Evolutionary conservation across 2,113 vertebrate species (phyloP), one percentile per base, ranked within the genome.

Genomic region (Stegastes partitus): DNA sequence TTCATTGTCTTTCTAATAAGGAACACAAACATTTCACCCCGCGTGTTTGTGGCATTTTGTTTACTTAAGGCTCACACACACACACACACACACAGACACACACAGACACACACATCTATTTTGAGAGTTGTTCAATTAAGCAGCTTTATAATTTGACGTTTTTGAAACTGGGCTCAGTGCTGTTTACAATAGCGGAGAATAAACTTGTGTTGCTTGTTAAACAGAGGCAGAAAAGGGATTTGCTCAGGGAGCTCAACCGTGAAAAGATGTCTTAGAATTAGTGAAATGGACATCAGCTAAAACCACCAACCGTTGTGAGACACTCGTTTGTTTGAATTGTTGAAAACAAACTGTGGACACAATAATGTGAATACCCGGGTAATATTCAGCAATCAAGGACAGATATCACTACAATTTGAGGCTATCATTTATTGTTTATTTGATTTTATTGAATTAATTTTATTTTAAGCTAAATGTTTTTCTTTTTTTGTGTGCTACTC

Each of bases 11-110:
- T 37, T 77, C 66, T 88, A 81, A 92, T 84, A 83, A 77, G 84
- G 19, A 83, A 66, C 75, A 70, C 77, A 85, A 85, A 91, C 83
- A 88, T 77, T 77, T 82, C 77, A 77, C 62, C 66, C 58, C 50
- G 55, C 21, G 44, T 83, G 63, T 82, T 72, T 77, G 49, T 54
- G 61, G 56, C 64, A 44, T 82, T 84, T 64, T 83, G 67, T 88
- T 83, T 84, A 68, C 80, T 75, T 76, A 73, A 70, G 62, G 50
- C 0, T 0, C 26, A 25, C 31, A 34, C 54, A 45, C 34, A 16
- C 19, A 70, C 1, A 62, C 37, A 56, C 67, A 34, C 47, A 74
- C 14, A 0, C 39, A 28, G 18, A 11, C n/a, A 55, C 54, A 54
- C 42, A 28, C 6, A 21, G 1, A 34, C 31, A 53, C n/a, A 14